These are phyloP conservation scores for Brachystomella parvula DNA, from an alignment of 1,140 invertebrate species.

Conservation along the genomic window DNA sequence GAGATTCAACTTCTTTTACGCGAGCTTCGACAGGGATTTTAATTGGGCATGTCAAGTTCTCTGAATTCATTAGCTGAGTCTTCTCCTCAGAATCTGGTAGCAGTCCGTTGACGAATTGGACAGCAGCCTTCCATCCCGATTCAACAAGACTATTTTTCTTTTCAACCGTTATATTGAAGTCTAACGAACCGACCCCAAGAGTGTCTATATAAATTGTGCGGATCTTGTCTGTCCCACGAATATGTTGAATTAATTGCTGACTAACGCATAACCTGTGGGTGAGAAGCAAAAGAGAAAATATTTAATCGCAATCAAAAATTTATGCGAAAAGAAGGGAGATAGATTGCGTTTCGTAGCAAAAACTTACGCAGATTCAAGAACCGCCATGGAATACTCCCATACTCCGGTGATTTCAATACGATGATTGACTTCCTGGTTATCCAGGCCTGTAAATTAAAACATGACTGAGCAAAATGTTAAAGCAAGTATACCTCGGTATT, in stretches of 20 bases:
- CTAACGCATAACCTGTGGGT: not conserved
- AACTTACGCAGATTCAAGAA: not conserved
- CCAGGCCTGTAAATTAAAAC: not conserved
- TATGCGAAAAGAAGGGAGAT: no score
- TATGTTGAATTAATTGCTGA: slow-evolving; percentile 8
- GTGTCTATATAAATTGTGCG: slow-evolving; percentile 10
- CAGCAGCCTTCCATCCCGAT: slow-evolving; percentile 4
- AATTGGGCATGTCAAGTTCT: no score
- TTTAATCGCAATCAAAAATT: no score
- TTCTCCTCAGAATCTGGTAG: no score
- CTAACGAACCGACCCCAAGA: not conserved
- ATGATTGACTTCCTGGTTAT: not conserved
- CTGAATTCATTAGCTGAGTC: no score
- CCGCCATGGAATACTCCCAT: not conserved
- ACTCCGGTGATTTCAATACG: not conserved
- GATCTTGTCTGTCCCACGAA: not conserved
- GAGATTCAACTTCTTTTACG: no score
- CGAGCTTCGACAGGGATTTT: no score
- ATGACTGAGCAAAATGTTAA: not conserved
- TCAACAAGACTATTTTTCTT: slow-evolving; percentile 1
- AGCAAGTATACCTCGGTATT: not conserved
- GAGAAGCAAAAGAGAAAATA: no score
- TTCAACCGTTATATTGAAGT: slow-evolving; percentile 1
- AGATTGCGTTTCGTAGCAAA: no score
- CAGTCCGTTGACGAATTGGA: not conserved